phyloP scores from a whole-genome alignment of 2,113 vertebrate genomes.

The Heliornis fulica region DNA sequence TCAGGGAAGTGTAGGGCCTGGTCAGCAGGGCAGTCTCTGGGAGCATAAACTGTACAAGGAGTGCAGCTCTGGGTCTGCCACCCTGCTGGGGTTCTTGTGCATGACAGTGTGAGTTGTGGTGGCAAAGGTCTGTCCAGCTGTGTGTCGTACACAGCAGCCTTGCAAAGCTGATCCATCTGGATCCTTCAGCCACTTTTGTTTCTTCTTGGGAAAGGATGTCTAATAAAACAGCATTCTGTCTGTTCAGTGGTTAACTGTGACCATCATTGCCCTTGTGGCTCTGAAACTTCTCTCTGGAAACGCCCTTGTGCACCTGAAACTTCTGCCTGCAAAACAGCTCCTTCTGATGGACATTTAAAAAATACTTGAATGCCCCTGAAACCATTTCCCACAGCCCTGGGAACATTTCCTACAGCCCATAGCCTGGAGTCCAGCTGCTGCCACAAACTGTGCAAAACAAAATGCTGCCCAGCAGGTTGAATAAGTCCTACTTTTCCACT shows the following conservation, averaged over 20 bases:
- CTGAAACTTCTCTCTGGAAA: background rate
- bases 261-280: rapidly evolving
- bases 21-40: background rate
- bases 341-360: background rate
- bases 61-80: background rate
- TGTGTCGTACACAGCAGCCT: background rate
- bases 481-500: background rate
- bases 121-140: background rate
- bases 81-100: background rate
- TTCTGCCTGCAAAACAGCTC: background rate
- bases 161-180: background rate
- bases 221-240: background rate
- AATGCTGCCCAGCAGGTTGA: background rate
- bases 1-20: background rate
- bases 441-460: background rate
- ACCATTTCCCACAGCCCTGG: background rate
- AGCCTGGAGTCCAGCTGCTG: background rate
- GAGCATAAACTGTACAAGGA: background rate
- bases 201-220: background rate
- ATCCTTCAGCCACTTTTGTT: background rate
- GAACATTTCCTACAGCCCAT: background rate
- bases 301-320: background rate
- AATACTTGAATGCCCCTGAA: background rate
- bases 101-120: background rate
- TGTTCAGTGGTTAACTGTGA: background rate